These are phyloP conservation scores for Eupithecia exiguata DNA, from an alignment of 2,888 invertebrate species.

Conservation along the genomic window DNA sequence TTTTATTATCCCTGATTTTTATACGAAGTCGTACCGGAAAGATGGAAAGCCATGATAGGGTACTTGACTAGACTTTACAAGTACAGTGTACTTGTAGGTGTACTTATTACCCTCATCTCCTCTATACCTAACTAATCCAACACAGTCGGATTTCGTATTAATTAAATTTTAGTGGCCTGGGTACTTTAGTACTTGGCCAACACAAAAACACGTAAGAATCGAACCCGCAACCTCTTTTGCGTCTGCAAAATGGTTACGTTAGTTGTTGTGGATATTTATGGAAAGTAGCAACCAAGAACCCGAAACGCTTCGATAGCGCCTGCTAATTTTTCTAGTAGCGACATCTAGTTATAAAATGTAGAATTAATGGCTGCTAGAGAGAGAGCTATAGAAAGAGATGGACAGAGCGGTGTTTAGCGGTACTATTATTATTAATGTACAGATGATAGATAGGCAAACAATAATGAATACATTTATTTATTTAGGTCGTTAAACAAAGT, in stretches of 20 bases:
- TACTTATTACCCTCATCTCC: too few relatives aligned
- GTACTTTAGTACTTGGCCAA: neutral
- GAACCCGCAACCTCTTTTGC: conserved; percentile 8
- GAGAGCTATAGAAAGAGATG: neutral
- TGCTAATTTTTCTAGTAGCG: conserved; percentile 1
- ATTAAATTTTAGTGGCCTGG: neutral
- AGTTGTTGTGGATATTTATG: too few relatives aligned
- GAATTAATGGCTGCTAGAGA: neutral
- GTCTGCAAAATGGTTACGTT: neutral
- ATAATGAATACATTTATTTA: neutral
- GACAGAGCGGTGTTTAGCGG: neutral
- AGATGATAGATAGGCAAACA: neutral
- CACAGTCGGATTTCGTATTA: too few relatives aligned
- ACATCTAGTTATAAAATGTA: neutral
- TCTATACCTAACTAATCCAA: too few relatives aligned
- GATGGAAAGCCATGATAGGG: too few relatives aligned
- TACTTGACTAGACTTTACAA: too few relatives aligned
- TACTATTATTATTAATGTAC: too few relatives aligned
- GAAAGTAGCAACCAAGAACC: neutral
- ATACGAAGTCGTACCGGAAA: too few relatives aligned
- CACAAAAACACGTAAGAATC: conserved; percentile 2
- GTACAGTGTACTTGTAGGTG: too few relatives aligned
- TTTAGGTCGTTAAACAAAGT: neutral
- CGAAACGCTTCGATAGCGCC: conserved; percentile 5
- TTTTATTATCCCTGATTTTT: too few relatives aligned